phyloP scores from a whole-genome alignment of 2,797 vertebrate genomes.

The Artibeus jamaicensis region DNA sequence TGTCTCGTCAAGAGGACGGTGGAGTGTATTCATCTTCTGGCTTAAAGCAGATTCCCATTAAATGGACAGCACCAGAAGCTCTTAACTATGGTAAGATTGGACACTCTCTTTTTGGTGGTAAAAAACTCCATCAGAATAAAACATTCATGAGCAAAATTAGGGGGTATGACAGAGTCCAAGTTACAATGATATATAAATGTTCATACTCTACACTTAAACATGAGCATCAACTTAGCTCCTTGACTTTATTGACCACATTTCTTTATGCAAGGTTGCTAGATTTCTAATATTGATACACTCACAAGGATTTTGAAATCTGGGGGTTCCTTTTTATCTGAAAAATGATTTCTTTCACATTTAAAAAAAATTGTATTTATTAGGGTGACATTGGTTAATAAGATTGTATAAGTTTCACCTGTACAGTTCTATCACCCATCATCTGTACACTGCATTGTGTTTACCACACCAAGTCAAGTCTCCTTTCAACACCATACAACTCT shows the following conservation, averaged over 20 bases:
- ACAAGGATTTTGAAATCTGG: slow-evolving; percentile 2
- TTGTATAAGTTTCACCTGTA: neutral
- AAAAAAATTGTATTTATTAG: neutral
- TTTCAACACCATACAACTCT: neutral
- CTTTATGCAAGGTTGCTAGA: neutral
- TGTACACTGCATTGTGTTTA: neutral
- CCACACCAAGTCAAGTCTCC: neutral
- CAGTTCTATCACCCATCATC: neutral
- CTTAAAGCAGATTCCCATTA: slow-evolving; percentile 98
- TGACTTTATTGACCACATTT: neutral
- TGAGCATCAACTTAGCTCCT: neutral
- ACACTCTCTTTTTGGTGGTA: neutral
- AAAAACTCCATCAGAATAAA: neutral
- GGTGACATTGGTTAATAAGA: neutral
- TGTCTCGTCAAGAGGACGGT: slow-evolving; percentile 98
- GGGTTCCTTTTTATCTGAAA: neutral
- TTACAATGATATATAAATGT: neutral
- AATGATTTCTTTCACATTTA: neutral
- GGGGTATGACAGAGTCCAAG: neutral
- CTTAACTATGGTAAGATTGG: slow-evolving; percentile 92
- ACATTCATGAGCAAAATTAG: neutral
- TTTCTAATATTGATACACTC: neutral
- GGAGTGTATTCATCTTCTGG: slow-evolving; percentile 97
- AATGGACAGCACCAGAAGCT: slow-evolving; percentile 98
- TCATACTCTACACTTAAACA: neutral